These are phyloP conservation scores for Lottia scabra DNA, from an alignment of 2,888 invertebrate genomes.

Conservation along the genomic window DNA sequence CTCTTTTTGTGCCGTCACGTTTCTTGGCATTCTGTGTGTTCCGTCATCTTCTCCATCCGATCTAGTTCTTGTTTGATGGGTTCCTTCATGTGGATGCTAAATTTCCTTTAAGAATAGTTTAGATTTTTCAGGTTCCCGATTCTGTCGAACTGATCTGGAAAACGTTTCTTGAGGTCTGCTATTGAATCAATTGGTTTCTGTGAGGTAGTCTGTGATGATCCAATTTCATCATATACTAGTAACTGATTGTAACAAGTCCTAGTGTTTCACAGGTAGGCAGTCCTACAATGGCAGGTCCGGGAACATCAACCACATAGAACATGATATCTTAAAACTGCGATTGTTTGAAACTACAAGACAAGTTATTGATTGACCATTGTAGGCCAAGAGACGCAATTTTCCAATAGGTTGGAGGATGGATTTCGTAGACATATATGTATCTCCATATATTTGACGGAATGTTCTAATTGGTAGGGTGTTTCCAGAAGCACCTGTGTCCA, in stretches of 20 bases:
- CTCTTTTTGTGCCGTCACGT: constrained; percentile 9
- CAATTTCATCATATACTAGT: no score
- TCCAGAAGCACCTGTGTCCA: constrained; percentile 26
- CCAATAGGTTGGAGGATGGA: no score
- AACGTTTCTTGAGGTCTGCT: constrained; percentile 5
- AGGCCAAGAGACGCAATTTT: no score
- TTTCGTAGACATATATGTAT: not conserved
- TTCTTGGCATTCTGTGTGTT: constrained; percentile 25
- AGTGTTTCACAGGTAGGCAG: no score
- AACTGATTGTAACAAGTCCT: no score
- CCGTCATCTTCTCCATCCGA: constrained; percentile 18
- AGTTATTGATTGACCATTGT: no score
- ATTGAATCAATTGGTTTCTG: not conserved
- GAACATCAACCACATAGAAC: no score
- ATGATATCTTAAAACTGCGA: no score
- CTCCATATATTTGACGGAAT: constrained; percentile 22
- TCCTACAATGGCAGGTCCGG: no score
- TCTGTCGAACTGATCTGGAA: constrained; percentile 21
- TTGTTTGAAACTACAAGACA: no score
- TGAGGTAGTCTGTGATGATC: no score
- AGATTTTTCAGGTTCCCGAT: constrained; percentile 12
- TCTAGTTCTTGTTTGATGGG: constrained; percentile 19
- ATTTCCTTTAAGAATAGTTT: constrained; percentile 13
- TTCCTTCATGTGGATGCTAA: constrained; percentile 9
- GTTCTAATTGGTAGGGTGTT: constrained; percentile 23